Evolutionary conservation across 2,888 invertebrate genomes (phyloP).

Genomic region (Tenodera sinensis): DNA sequence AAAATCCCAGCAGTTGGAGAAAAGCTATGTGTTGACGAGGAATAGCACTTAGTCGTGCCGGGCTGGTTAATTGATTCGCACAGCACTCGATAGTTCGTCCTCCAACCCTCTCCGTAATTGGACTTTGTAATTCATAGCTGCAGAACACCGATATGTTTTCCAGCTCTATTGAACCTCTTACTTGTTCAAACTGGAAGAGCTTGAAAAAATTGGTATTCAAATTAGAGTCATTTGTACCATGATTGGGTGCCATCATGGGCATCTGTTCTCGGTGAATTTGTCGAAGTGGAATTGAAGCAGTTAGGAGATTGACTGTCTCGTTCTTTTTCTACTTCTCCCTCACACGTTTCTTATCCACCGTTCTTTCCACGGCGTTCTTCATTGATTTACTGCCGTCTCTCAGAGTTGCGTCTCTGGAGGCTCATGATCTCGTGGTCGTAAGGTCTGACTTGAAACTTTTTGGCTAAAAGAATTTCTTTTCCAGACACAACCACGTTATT

Average conservation of each 20-base stretch:
- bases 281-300: not conserved
- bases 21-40: not conserved
- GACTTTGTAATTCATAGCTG: not conserved
- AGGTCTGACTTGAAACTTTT: not conserved
- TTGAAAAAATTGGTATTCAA: not conserved
- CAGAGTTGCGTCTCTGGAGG: not conserved
- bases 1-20: not conserved
- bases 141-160: not conserved
- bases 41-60: not conserved
- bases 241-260: not conserved
- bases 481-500: too few species aligned
- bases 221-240: not conserved
- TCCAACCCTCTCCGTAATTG: not conserved
- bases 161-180: not conserved
- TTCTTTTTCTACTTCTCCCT: not conserved
- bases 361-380: not conserved
- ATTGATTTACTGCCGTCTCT: not conserved
- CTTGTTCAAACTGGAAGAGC: not conserved
- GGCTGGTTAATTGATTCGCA: not conserved
- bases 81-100: not conserved
- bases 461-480: too few species aligned
- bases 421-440: not conserved
- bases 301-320: not conserved
- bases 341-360: not conserved
- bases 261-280: not conserved